Conservation (phyloP, 2,797 vertebrate species). For the Cryptoprocta ferox region DNA sequence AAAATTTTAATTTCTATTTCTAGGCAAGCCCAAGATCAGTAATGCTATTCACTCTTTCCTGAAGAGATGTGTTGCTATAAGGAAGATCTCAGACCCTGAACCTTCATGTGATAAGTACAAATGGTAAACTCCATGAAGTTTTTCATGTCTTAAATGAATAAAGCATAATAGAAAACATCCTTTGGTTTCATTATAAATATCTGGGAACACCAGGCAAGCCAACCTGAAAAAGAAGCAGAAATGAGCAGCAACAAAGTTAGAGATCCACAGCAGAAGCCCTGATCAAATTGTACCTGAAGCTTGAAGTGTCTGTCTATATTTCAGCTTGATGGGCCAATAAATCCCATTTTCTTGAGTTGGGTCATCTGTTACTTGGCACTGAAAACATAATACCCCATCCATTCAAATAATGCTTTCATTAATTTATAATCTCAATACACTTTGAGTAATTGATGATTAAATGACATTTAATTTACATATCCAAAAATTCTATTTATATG, state of each 20-base stretch:
- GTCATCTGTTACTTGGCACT: background rate
- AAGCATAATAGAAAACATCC: background rate
- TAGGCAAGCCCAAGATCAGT: constrained; percentile 29
- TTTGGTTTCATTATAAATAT: background rate
- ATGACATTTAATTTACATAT: background rate
- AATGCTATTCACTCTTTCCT: background rate
- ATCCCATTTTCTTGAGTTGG: background rate
- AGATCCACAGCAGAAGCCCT: background rate
- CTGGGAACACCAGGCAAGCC: background rate
- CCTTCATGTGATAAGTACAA: background rate
- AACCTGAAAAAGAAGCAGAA: background rate
- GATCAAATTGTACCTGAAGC: background rate
- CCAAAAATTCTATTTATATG: background rate
- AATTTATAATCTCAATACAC: background rate
- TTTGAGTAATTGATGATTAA: constrained; percentile 19
- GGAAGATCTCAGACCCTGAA: background rate
- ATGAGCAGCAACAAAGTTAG: background rate
- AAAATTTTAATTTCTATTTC: constrained; percentile 62
- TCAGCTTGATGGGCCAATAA: background rate
- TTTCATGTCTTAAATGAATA: background rate
- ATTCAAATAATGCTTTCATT: background rate
- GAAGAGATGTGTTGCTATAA: background rate
- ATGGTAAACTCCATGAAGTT: background rate
- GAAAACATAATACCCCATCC: background rate
- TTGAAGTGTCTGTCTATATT: background rate